These are phyloP conservation scores for Cavia aperea DNA, from an alignment of 2,113 vertebrate genomes.

Conservation along the genomic window DNA sequence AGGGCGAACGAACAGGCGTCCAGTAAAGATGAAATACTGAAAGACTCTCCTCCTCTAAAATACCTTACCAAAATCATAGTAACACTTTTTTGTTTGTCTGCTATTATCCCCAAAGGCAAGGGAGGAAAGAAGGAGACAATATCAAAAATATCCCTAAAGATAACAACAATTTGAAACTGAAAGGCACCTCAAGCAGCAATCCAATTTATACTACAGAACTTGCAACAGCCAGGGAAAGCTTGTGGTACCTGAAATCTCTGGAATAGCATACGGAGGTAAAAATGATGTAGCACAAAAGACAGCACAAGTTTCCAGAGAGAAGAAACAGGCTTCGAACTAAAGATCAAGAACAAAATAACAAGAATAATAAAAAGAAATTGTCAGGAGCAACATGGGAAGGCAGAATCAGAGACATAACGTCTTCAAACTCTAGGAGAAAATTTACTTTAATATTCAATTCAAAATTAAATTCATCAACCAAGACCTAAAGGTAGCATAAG, in stretches of 20 bases:
- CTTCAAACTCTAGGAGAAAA: constrained; percentile 4
- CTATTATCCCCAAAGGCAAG: background rate
- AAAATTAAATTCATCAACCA: background rate
- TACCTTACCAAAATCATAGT: background rate
- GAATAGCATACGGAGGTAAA: background rate
- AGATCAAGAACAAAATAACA: background rate
- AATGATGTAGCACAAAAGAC: background rate
- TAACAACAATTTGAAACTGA: background rate
- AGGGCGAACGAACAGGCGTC: background rate
- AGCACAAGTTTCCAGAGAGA: background rate
- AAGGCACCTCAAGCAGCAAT: background rate
- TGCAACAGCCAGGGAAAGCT: background rate
- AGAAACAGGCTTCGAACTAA: background rate
- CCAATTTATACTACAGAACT: background rate
- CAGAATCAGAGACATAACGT: background rate
- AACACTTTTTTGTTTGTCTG: background rate
- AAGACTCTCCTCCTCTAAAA: background rate
- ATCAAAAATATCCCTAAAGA: background rate
- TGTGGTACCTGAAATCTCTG: background rate
- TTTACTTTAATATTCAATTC: background rate
- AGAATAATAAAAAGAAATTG: background rate
- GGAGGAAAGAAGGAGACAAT: background rate
- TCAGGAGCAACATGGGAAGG: background rate
- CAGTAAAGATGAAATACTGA: background rate
- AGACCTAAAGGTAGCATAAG: background rate